Conservation (phyloP, 1,140 invertebrate species). For the Scaptomyza montana region DNA sequence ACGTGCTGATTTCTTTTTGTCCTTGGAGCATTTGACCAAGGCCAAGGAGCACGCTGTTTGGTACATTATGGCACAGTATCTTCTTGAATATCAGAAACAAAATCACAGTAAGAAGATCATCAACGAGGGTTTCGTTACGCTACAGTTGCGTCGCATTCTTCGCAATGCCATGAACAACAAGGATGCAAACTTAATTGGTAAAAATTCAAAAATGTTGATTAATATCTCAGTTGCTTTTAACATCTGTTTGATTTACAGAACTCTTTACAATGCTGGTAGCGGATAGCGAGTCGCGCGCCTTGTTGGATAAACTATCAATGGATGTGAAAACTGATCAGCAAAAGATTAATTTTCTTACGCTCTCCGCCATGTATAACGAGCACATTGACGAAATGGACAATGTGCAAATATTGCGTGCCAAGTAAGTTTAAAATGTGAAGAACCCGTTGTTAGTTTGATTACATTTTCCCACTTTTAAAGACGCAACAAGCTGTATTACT, state of each 20-base stretch:
- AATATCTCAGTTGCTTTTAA: neutral
- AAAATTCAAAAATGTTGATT: neutral
- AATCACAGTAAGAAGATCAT: constrained; percentile 63
- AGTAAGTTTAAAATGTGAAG: constrained; percentile 40
- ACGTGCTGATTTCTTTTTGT: constrained; percentile 68
- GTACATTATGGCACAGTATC: constrained; percentile 75
- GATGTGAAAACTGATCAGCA: constrained; percentile 76
- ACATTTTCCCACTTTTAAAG: constrained; percentile 23
- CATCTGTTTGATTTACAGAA: constrained; percentile 28
- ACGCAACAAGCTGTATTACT: constrained; percentile 77
- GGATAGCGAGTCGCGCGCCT: constrained; percentile 49
- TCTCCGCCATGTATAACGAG: constrained; percentile 77
- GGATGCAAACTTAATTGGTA: constrained; percentile 71
- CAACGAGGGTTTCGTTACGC: constrained; percentile 67
- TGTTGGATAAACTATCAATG: constrained; percentile 60
- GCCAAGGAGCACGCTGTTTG: constrained; percentile 72
- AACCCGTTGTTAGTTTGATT: neutral
- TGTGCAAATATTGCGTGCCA: constrained; percentile 57
- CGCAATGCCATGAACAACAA: constrained; percentile 68
- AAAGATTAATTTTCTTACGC: constrained; percentile 70
- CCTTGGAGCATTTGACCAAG: constrained; percentile 72
- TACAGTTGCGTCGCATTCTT: constrained; percentile 69
- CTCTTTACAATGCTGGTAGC: constrained; percentile 69
- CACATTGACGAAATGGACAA: constrained; percentile 57
- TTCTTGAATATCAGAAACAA: constrained; percentile 69